Evolutionary conservation across 1,140 invertebrate species (phyloP).

Genomic region (Lepidurus couesii): DNA sequence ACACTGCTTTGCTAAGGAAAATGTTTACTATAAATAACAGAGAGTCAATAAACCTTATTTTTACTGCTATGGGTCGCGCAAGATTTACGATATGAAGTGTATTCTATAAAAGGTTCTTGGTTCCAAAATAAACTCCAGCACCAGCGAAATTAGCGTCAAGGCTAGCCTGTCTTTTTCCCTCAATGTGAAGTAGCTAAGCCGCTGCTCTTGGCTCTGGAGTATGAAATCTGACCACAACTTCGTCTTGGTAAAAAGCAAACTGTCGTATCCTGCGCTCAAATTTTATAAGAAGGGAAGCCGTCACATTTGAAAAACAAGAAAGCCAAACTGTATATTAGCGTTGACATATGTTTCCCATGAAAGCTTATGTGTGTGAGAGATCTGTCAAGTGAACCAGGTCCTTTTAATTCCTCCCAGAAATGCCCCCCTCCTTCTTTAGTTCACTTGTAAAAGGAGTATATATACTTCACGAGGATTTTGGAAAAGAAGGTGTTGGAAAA

Average conservation of each 20-base stretch:
- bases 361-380: conserved; percentile 7
- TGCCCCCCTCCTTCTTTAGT: neutral
- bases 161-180: neutral
- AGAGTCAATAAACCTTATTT: neutral
- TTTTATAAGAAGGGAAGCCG: neutral
- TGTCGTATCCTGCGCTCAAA: neutral
- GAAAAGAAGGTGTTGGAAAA: neutral
- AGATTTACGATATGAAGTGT: neutral
- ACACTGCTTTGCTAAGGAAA: neutral
- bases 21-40: neutral
- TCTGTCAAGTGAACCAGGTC: neutral
- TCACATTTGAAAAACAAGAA: neutral
- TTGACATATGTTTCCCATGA: conserved; percentile 11
- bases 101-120: neutral
- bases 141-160: conserved; percentile 10
- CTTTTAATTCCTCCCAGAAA: neutral
- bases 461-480: neutral
- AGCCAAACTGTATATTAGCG: neutral
- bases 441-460: neutral
- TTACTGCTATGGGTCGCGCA: neutral
- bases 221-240: neutral
- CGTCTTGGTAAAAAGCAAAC: neutral
- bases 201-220: neutral
- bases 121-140: conserved; percentile 16
- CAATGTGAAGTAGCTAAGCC: neutral